Conservation (phyloP, 2,797 vertebrate genomes). For the Fratercula arctica region DNA sequence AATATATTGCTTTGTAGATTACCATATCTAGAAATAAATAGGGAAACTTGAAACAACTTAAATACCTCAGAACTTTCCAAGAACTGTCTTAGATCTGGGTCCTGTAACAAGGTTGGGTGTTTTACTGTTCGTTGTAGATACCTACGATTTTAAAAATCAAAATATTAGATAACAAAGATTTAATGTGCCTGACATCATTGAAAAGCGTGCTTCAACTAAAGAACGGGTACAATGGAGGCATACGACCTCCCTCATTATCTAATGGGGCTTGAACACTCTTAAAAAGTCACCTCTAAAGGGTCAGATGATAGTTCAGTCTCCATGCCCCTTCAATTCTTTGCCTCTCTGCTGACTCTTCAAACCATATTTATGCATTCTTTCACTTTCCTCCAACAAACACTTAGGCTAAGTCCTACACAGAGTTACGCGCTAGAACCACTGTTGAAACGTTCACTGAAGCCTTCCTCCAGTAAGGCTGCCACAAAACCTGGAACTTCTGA, state of each 20-base stretch:
- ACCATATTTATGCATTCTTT: background rate
- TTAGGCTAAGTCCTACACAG: background rate
- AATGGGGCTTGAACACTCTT: background rate
- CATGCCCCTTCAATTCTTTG: background rate
- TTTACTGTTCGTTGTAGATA: slow-evolving; percentile 95
- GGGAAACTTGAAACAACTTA: background rate
- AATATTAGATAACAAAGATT: background rate
- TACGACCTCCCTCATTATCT: background rate
- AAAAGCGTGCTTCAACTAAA: background rate
- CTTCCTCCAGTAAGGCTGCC: background rate
- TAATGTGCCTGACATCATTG: background rate
- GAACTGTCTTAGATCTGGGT: slow-evolving; percentile 94
- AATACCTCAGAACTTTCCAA: slow-evolving; percentile 95
- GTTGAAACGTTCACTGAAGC: background rate
- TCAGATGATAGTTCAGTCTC: background rate
- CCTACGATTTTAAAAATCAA: slow-evolving; percentile 76
- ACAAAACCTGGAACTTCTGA: background rate
- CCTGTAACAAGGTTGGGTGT: slow-evolving; percentile 92
- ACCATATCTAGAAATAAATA: background rate
- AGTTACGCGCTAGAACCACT: background rate
- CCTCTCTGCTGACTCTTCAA: background rate
- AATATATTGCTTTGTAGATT: background rate
- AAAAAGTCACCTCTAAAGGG: background rate
- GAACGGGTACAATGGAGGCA: background rate
- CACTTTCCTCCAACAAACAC: background rate